Evolutionary conservation across 2,797 vertebrate genomes (phyloP).

Genomic region (Paramormyrops hopkinsi): DNA sequence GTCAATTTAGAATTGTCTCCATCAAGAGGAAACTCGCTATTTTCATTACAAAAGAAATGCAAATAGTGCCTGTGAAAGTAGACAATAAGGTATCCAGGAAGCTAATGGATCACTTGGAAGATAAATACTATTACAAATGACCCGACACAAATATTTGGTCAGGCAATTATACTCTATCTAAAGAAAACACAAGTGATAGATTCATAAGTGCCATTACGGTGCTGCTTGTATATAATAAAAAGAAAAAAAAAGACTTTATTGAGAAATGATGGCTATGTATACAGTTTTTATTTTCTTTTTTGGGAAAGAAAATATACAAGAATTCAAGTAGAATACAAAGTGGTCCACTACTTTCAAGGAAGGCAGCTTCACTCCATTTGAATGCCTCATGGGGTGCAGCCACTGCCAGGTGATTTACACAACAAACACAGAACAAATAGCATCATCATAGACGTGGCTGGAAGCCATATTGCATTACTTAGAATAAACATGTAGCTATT

Average conservation of each 20-base stretch:
- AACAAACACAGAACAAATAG: constrained; percentile 37
- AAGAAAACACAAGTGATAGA: constrained; percentile 24
- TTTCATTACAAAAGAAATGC: constrained; percentile 68
- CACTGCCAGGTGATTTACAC: constrained; percentile 47
- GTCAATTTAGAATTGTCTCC: constrained; percentile 66
- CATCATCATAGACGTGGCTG: constrained; percentile 35
- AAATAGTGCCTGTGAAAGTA: constrained; percentile 53
- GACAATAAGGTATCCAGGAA: constrained; percentile 62
- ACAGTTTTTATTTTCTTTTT: not conserved
- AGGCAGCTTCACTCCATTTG: constrained; percentile 50
- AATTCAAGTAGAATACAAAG: constrained; percentile 40
- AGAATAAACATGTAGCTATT: constrained; percentile 26
- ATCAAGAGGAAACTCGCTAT: constrained; percentile 61
- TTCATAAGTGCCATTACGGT: not conserved
- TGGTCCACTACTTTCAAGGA: constrained; percentile 45
- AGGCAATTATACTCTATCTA: constrained; percentile 50
- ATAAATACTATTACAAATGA: constrained; percentile 67
- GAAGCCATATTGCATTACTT: constrained; percentile 37
- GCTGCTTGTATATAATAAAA: not conserved
- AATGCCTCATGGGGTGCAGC: constrained; percentile 44
- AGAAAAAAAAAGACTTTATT: not conserved
- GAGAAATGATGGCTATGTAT: not conserved
- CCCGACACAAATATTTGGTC: constrained; percentile 71
- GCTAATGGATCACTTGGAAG: constrained; percentile 66
- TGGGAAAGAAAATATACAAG: constrained; percentile 22